A percentile compares a stretch with the other conserved stretches of the same genome.
phyloP scores from a whole-genome alignment of 2,797 vertebrate genomes.

The Thalassophryne amazonica region DNA sequence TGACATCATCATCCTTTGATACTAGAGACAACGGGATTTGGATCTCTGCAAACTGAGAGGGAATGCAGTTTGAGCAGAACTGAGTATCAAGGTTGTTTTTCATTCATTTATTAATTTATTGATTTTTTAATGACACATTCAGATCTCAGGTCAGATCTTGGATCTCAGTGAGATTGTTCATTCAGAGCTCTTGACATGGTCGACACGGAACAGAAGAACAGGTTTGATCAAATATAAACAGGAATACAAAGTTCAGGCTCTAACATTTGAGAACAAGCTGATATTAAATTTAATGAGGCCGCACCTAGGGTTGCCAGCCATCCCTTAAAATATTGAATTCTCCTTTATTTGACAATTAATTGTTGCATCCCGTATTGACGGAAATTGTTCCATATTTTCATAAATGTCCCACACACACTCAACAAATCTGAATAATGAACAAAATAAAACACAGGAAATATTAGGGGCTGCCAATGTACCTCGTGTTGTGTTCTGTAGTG shows the following conservation, averaged over 20 bases:
- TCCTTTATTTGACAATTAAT: too few species aligned
- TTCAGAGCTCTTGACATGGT: not conserved
- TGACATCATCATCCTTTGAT: not conserved
- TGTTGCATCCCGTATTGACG: too few species aligned
- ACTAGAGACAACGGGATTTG: not conserved
- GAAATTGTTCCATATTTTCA: too few species aligned
- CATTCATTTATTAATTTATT: not conserved
- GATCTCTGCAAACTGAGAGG: not conserved
- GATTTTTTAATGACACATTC: not conserved
- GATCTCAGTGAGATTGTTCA: not conserved
- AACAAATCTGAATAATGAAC: too few species aligned
- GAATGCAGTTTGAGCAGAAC: not conserved
- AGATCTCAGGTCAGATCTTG: not conserved
- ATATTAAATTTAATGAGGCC: not conserved
- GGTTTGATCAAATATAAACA: not conserved
- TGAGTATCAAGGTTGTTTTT: not conserved
- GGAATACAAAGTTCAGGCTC: not conserved
- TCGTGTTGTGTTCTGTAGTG: too few species aligned
- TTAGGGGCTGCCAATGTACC: too few species aligned
- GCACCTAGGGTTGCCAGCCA: conserved; percentile 3
- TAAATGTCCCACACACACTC: too few species aligned
- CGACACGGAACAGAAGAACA: not conserved
- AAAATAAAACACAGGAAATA: too few species aligned
- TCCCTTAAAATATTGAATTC: too few species aligned
- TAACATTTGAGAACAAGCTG: not conserved